phyloP scores from a whole-genome alignment of 2,797 vertebrate species.

The Pseudochirops cupreus region DNA sequence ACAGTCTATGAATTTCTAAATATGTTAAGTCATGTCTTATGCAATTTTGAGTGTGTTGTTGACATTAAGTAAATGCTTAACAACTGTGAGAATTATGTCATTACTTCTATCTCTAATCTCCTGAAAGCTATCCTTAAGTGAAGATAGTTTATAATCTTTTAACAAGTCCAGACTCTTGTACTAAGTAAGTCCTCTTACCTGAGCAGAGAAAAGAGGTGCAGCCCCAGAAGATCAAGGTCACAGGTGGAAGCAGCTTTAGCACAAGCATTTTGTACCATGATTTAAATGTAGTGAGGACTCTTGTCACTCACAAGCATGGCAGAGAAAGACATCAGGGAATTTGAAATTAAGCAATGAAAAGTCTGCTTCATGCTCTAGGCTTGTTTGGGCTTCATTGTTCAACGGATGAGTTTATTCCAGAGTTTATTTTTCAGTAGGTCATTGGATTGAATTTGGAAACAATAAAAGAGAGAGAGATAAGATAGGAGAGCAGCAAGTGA shows the following conservation, averaged over 20 bases:
- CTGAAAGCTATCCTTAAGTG: conserved; percentile 34
- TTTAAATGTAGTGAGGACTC: conserved; percentile 64
- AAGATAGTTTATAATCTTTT: conserved; percentile 59
- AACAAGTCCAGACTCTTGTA: conserved; percentile 50
- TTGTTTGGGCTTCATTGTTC: conserved; percentile 80
- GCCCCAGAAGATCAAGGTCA: conserved; percentile 28
- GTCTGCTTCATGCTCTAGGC: conserved; percentile 76
- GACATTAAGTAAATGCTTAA: conserved; percentile 71
- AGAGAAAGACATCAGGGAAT: conserved; percentile 76
- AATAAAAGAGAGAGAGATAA: conserved; percentile 66
- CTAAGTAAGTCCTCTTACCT: conserved; percentile 69
- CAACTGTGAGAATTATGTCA: conserved; percentile 65
- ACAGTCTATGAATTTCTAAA: conserved; percentile 67
- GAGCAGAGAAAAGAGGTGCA: conserved; percentile 16
- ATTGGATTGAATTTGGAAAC: conserved; percentile 75
- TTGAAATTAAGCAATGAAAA: conserved; percentile 83
- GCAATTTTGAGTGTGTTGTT: conserved; percentile 54
- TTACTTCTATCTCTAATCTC: conserved; percentile 50
- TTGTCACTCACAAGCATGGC: conserved; percentile 72
- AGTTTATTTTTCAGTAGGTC: conserved; percentile 78
- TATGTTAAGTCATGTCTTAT: conserved; percentile 68
- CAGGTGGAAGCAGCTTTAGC: conserved; percentile 3
- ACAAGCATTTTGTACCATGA: conserved; percentile 64
- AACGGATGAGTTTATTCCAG: conserved; percentile 77
- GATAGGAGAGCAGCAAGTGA: conserved; percentile 57